Conservation (phyloP, 2,888 invertebrate genomes). For the Archaeoteleia sp. region DNA sequence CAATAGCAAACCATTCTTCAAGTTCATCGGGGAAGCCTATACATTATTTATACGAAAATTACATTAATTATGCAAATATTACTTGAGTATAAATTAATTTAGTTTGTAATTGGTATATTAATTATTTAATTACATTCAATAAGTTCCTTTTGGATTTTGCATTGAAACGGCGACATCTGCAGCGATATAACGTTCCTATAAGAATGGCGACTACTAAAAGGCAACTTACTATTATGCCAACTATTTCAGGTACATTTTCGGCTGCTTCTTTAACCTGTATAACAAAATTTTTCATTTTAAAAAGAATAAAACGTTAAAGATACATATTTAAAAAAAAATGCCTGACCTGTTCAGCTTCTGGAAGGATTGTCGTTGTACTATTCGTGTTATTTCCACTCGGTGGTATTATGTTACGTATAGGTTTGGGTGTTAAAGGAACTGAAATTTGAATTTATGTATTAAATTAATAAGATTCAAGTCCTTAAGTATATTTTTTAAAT, state of each 20-base stretch:
- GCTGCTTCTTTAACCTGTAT: constrained; percentile 63
- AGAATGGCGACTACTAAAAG: constrained; percentile 61
- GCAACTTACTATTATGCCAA: constrained; percentile 65
- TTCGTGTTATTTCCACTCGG: constrained; percentile 72
- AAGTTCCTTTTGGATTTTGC: constrained; percentile 63
- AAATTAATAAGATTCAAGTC: constrained; percentile 4
- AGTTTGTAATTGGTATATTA: too few species aligned
- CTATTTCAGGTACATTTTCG: constrained; percentile 67
- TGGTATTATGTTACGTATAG: constrained; percentile 80
- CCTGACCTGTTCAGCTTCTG: constrained; percentile 70
- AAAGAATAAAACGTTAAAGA: constrained; percentile 13
- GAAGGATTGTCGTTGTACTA: constrained; percentile 62
- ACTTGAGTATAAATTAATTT: too few species aligned
- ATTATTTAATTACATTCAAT: constrained; percentile 61
- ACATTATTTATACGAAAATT: too few species aligned
- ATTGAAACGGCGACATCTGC: constrained; percentile 59
- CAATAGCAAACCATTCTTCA: constrained; percentile 79
- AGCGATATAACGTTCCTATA: constrained; percentile 61
- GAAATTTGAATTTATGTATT: constrained; percentile 47
- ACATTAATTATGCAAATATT: too few species aligned
- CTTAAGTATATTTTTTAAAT: too few species aligned
- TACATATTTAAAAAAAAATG: constrained; percentile 5
- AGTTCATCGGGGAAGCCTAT: constrained; percentile 78
- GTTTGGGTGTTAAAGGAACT: constrained; percentile 77
- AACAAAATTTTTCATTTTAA: constrained; percentile 25